Conservation (phyloP, 2,113 vertebrate species). For the Oreocharis arfaki region DNA sequence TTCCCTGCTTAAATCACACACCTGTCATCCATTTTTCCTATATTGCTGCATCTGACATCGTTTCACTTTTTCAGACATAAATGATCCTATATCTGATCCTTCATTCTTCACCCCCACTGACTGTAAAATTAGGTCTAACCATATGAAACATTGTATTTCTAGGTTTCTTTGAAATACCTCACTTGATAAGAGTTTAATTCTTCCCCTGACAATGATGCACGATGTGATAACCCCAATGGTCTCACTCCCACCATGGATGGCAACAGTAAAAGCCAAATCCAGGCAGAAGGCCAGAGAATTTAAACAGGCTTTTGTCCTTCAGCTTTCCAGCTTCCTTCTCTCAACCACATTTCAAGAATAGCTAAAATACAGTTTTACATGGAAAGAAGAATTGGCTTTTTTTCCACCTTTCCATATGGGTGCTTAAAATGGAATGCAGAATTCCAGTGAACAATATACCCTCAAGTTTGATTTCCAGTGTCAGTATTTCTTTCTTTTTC, state of each 20-base stretch:
- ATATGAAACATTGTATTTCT: neutral
- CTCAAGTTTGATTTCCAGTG: neutral
- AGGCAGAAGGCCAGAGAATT: neutral
- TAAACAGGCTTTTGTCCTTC: neutral
- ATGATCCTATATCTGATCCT: neutral
- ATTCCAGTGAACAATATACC: neutral
- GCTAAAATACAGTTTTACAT: neutral
- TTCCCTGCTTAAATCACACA: neutral
- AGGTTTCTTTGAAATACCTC: neutral
- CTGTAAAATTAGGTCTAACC: neutral
- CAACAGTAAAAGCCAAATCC: neutral
- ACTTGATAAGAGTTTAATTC: neutral
- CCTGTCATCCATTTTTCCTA: neutral
- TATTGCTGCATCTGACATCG: neutral
- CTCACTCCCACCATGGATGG: neutral
- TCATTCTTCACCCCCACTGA: neutral
- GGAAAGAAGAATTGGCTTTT: neutral
- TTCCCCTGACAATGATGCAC: neutral
- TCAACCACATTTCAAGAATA: neutral
- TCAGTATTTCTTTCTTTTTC: neutral
- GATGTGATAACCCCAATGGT: neutral
- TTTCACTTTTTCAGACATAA: neutral
- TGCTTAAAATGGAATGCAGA: neutral
- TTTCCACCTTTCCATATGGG: neutral
- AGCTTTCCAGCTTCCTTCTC: neutral